Percentiles rank a stretch among this genome's conserved stretches.
Conservation (phyloP, 1,140 invertebrate species). For the Heliconius hermathena region DNA sequence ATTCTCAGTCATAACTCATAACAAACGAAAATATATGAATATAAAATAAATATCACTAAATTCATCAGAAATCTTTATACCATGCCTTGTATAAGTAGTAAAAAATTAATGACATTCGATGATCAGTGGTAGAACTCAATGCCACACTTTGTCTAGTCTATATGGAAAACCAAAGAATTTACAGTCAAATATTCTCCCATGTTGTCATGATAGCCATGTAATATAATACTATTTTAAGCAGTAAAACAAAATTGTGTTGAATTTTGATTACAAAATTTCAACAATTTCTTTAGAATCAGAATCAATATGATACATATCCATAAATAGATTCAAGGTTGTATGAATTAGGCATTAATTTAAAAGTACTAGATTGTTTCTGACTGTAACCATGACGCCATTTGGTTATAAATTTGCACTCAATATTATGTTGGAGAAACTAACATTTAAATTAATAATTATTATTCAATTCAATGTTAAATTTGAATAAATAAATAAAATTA, state of each 20-base stretch:
- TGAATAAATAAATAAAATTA: background rate
- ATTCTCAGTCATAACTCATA: no score
- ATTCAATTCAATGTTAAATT: background rate
- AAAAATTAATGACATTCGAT: no score
- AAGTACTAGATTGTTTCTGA: conserved; percentile 11
- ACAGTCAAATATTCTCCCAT: no score
- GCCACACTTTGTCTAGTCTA: no score
- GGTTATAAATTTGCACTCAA: conserved; percentile 14
- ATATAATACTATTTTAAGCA: background rate
- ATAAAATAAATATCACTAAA: no score
- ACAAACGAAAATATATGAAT: no score
- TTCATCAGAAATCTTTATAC: no score
- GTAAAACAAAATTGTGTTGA: background rate
- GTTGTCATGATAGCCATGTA: background rate
- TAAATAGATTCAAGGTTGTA: conserved; percentile 43
- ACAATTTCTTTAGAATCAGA: background rate
- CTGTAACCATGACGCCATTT: background rate
- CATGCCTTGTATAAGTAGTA: no score
- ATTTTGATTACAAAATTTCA: background rate
- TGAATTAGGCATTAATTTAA: conserved; percentile 49
- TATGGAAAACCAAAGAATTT: no score
- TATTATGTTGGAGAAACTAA: background rate
- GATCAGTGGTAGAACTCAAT: no score
- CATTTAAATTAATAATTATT: no score
- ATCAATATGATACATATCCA: conserved; percentile 7